These are phyloP conservation scores for Rotaria sp. DNA, from an alignment of 2,888 invertebrate genomes.

Conservation along the genomic window DNA sequence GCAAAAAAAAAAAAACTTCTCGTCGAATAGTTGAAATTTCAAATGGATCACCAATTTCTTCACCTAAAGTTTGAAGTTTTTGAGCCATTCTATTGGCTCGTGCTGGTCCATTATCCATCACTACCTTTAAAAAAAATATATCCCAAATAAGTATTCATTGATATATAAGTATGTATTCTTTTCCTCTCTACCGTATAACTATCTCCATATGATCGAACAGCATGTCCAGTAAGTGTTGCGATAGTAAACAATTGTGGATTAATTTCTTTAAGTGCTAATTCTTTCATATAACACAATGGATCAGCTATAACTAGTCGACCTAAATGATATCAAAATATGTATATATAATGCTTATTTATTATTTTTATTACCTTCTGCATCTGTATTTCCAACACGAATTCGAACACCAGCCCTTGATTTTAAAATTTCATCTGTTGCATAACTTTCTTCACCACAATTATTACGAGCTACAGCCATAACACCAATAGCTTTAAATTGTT, in stretches of 20 bases:
- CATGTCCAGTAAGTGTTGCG: conserved; percentile 82
- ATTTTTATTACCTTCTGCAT: conserved; percentile 70
- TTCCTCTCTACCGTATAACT: conserved; percentile 61
- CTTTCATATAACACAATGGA: conserved; percentile 68
- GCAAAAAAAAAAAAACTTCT: conserved; percentile 45
- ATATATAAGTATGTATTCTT: conserved; percentile 37
- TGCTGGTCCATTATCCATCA: conserved; percentile 72
- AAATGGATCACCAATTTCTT: conserved; percentile 70
- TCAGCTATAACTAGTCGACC: conserved; percentile 79
- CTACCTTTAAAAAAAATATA: conserved; percentile 57
- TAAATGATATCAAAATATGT: background rate
- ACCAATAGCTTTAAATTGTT: conserved; percentile 69
- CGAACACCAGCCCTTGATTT: conserved; percentile 73
- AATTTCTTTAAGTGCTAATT: conserved; percentile 55
- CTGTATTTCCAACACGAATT: conserved; percentile 82
- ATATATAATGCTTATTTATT: too few species aligned
- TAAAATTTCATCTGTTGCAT: conserved; percentile 82
- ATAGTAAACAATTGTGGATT: conserved; percentile 79
- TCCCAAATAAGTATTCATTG: too few species aligned
- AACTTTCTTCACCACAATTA: conserved; percentile 50
- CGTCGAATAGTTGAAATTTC: conserved; percentile 62
- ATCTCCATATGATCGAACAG: conserved; percentile 60
- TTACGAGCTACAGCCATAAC: conserved; percentile 61
- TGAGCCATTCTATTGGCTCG: conserved; percentile 59
- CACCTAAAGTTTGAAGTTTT: conserved; percentile 66